phyloP scores from a whole-genome alignment of 2,888 invertebrate species.

The Stenchaetothrips biformis region DNA sequence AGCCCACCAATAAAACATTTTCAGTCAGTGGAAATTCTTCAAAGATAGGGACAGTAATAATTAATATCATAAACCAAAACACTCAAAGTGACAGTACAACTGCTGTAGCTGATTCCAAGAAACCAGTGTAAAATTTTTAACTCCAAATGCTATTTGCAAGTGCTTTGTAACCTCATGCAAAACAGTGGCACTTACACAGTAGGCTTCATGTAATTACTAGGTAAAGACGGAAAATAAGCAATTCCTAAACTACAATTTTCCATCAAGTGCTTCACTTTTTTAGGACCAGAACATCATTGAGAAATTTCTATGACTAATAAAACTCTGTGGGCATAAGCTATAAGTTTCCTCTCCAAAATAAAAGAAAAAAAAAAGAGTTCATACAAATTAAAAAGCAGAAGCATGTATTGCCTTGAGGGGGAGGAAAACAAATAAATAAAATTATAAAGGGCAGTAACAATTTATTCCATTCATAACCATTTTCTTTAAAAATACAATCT shows the following conservation, averaged over 20 bases:
- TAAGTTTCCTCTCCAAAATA: not conserved
- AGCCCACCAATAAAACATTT: no score
- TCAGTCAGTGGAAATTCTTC: not conserved
- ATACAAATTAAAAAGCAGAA: not conserved
- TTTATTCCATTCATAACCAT: constrained; percentile 17
- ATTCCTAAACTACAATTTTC: not conserved
- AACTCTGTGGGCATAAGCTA: not conserved
- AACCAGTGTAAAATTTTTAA: no score
- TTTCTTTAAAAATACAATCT: constrained; percentile 24
- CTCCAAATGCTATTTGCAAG: no score
- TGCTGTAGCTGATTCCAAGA: no score
- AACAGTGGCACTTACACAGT: no score
- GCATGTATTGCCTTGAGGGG: not conserved
- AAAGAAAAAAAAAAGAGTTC: not conserved
- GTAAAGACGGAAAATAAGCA: not conserved
- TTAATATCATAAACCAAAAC: not conserved
- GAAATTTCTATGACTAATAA: not conserved
- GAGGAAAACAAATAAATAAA: constrained; percentile 24
- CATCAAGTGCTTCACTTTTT: not conserved
- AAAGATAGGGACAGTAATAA: not conserved
- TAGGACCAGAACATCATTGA: not conserved
- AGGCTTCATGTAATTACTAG: not conserved
- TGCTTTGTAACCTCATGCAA: no score
- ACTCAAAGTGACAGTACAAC: not conserved
- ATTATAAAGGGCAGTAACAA: constrained; percentile 25